These are phyloP conservation scores for Fundulus diaphanus DNA, from an alignment of 2,797 vertebrate genomes.

Conservation along the genomic window DNA sequence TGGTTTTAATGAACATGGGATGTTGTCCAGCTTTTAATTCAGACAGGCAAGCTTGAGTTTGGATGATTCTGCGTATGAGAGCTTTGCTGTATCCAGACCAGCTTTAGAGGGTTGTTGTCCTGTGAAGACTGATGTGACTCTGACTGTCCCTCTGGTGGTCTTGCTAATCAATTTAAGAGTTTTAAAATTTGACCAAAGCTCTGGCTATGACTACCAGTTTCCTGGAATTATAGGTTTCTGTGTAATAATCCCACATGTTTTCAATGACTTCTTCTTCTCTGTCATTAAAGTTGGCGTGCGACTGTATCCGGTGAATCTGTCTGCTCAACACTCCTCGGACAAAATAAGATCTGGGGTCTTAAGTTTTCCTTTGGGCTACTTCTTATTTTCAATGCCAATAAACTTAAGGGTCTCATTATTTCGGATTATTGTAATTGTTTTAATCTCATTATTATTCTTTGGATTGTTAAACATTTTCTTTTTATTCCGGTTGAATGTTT, in stretches of 20 bases:
- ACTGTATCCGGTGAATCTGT: slow-evolving; percentile 59
- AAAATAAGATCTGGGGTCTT: slow-evolving; percentile 52
- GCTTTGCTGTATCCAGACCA: slow-evolving; percentile 34
- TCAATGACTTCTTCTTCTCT: slow-evolving; percentile 74
- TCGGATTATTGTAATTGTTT: no score
- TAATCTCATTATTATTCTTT: slow-evolving; percentile 52
- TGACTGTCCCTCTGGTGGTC: slow-evolving; percentile 64
- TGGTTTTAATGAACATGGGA: slow-evolving; percentile 77
- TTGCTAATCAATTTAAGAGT: slow-evolving; percentile 72
- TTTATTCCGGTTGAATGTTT: neutral
- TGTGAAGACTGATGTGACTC: slow-evolving; percentile 47
- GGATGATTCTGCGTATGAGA: slow-evolving; percentile 40
- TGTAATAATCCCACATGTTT: slow-evolving; percentile 73
- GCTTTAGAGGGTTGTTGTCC: slow-evolving; percentile 41
- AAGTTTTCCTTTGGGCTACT: slow-evolving; percentile 39
- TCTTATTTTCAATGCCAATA: slow-evolving; percentile 30
- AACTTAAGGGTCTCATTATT: slow-evolving; percentile 19
- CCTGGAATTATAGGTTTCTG: slow-evolving; percentile 66
- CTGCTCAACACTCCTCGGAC: slow-evolving; percentile 54
- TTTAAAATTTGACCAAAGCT: slow-evolving; percentile 56
- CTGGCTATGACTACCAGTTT: slow-evolving; percentile 74
- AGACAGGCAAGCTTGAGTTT: slow-evolving; percentile 72
- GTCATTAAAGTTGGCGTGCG: slow-evolving; percentile 66
- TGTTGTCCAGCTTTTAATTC: slow-evolving; percentile 75
- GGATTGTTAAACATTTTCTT: neutral